Percentiles rank a stretch among this genome's conserved stretches.
Conservation (phyloP, 2,797 vertebrate species). For the Lutjanus campechanus region DNA sequence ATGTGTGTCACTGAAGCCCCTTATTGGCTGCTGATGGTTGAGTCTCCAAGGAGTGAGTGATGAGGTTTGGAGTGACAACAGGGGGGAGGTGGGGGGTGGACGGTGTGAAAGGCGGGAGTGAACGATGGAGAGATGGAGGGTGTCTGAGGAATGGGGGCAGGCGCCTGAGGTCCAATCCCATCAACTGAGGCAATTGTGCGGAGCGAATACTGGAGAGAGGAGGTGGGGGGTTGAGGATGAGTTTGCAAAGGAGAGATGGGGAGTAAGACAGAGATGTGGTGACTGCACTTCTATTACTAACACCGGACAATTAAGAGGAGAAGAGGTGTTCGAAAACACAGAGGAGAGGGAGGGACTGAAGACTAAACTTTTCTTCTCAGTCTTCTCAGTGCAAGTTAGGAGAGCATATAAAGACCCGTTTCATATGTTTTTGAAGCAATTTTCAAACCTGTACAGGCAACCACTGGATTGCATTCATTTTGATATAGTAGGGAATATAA, state of each 20-base stretch:
- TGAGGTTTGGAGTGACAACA: conserved; percentile 75
- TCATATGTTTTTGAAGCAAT: neutral
- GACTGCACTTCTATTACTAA: conserved; percentile 46
- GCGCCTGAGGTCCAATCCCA: conserved; percentile 82
- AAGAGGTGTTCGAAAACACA: conserved; percentile 27
- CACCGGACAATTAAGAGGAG: conserved; percentile 45
- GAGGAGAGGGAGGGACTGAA: conserved; percentile 6
- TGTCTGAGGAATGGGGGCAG: conserved; percentile 69
- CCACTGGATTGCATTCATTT: too few species aligned
- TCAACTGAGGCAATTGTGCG: conserved; percentile 83
- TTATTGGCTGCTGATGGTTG: conserved; percentile 66
- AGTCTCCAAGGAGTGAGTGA: conserved; percentile 72
- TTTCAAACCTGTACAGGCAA: too few species aligned
- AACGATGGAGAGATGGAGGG: conserved; percentile 58
- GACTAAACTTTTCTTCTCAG: neutral
- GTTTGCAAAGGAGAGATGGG: conserved; percentile 49
- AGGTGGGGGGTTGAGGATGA: conserved; percentile 65
- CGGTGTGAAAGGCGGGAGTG: conserved; percentile 52
- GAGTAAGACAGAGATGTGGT: conserved; percentile 47
- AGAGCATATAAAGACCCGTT: neutral
- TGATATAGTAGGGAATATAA: neutral
- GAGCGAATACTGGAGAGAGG: conserved; percentile 71
- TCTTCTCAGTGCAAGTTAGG: neutral
- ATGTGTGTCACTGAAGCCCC: conserved; percentile 36
- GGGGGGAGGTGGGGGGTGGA: neutral